A percentile compares a stretch with the other conserved stretches of the same genome.
Evolutionary conservation across 1,140 invertebrate species (phyloP).

Genomic region (Elymnias hypermnestra): DNA sequence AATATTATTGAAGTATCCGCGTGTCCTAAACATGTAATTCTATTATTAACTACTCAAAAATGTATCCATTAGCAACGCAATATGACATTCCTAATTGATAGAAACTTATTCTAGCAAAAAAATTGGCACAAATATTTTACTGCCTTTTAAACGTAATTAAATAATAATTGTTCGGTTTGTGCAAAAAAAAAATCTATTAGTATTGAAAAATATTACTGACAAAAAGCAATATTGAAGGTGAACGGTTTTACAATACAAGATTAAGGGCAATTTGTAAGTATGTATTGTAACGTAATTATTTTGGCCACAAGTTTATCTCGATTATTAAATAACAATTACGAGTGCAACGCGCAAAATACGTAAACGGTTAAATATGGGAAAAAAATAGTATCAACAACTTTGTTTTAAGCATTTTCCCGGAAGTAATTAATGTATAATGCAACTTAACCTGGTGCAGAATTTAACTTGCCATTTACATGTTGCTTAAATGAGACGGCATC

Average conservation of each 20-base stretch:
- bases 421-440: conserved; percentile 22
- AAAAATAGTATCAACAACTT: conserved; percentile 7
- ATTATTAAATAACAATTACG: conserved; percentile 11
- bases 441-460: conserved; percentile 18
- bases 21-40: background rate
- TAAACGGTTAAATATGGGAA: conserved; percentile 4
- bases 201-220: conserved; percentile 4
- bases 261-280: conserved; percentile 17
- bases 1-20: background rate
- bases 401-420: conserved; percentile 21
- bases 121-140: conserved; percentile 2
- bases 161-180: conserved; percentile 2
- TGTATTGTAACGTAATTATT: conserved; percentile 15
- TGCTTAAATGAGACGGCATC: conserved; percentile 16
- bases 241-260: conserved; percentile 8
- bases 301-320: conserved; percentile 7
- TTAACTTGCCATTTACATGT: conserved; percentile 28
- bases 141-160: conserved; percentile 1
- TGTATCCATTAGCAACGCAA: conserved; percentile 2
- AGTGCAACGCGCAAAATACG: conserved; percentile 1
- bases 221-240: conserved; percentile 4
- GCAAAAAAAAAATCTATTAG: conserved; percentile 2
- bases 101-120: background rate
- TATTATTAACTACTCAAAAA: conserved; percentile 2
- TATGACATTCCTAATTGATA: conserved; percentile 3